A percentile compares a stretch with the other conserved stretches of the same genome.
Conservation (phyloP, 2,888 invertebrate genomes). For the Tillus elongatus region DNA sequence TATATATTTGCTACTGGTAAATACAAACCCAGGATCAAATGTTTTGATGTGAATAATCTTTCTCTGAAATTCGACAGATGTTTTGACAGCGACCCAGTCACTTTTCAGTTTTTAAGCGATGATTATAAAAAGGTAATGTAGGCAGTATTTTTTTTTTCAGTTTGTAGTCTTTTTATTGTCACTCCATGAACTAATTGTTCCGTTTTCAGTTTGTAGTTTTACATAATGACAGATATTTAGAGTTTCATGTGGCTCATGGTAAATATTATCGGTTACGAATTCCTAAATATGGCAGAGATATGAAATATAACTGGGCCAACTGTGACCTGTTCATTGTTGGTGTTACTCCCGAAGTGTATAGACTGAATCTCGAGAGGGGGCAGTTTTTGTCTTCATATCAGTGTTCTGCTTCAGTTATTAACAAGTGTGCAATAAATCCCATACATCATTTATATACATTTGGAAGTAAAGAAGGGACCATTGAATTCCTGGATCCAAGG, state of each 20-base stretch:
- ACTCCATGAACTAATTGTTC: constrained; percentile 8
- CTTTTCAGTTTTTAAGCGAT: constrained; percentile 85
- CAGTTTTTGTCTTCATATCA: constrained; percentile 81
- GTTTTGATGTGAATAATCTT: constrained; percentile 92
- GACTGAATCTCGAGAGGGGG: constrained; percentile 91
- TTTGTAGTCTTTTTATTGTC: constrained; percentile 8
- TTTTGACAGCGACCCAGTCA: constrained; percentile 93
- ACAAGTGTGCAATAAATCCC: constrained; percentile 79
- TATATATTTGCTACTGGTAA: constrained; percentile 88
- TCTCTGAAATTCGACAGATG: constrained; percentile 97
- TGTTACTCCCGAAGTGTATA: constrained; percentile 78
- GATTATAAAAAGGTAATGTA: constrained; percentile 83
- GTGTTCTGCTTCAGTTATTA: constrained; percentile 66
- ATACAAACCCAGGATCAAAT: constrained; percentile 93
- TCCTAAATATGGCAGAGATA: constrained; percentile 90
- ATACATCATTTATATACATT: constrained; percentile 78
- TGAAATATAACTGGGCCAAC: constrained; percentile 79
- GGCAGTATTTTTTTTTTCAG: constrained; percentile 5
- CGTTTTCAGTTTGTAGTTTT: constrained; percentile 77
- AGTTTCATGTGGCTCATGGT: constrained; percentile 92
- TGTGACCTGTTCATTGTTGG: constrained; percentile 92
- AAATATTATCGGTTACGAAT: constrained; percentile 83
- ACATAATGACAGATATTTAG: constrained; percentile 84
- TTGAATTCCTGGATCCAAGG: constrained; percentile 97
- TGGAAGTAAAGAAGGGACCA: constrained; percentile 82